phyloP scores from a whole-genome alignment of 2,113 vertebrate species.

The Pygoscelis antarcticus region DNA sequence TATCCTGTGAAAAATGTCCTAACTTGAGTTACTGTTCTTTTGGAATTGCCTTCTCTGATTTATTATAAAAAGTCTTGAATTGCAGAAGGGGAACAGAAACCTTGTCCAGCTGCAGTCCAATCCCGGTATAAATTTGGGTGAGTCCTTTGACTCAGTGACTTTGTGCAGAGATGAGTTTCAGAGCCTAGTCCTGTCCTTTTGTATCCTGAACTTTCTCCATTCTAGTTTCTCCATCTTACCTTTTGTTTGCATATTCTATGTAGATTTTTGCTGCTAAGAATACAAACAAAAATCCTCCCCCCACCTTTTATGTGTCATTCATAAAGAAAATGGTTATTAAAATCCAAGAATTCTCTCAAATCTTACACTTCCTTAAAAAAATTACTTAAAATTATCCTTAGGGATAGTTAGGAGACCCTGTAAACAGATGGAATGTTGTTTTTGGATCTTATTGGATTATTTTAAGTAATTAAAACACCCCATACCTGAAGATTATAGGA shows the following conservation, averaged over 20 bases:
- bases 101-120: not conserved
- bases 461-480: not conserved
- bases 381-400: not conserved
- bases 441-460: not conserved
- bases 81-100: not conserved
- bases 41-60: not conserved
- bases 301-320: accelerated
- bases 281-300: accelerated
- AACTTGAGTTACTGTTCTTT: not conserved
- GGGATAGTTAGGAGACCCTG: not conserved
- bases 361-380: not conserved
- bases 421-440: not conserved
- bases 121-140: not conserved
- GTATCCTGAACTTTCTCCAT: not conserved
- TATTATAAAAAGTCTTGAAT: not conserved
- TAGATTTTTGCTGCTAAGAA: not conserved
- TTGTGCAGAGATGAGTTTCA: not conserved
- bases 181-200: not conserved
- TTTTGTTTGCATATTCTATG: not conserved
- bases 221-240: not conserved
- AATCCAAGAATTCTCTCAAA: not conserved
- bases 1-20: not conserved
- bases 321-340: not conserved
- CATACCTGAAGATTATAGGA: not conserved
- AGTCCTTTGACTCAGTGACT: not conserved